Evolutionary conservation across 2,797 vertebrate species (phyloP), one percentile per base, ranked within the genome.

Genomic region (Cyclura pinguis): DNA sequence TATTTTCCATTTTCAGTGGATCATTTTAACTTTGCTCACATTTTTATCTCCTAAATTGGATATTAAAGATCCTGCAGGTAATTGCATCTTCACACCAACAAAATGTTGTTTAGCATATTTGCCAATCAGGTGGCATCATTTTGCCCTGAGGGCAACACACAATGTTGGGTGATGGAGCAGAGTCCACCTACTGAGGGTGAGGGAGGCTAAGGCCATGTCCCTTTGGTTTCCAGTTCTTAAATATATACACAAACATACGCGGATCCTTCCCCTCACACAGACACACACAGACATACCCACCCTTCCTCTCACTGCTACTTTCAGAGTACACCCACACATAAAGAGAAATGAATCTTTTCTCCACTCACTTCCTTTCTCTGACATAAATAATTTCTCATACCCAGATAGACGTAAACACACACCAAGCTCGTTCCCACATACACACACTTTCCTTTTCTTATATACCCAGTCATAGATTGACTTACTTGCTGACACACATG

Each of bases 311-410:
- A 38, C 62, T 47, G 7, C 24, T 8, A 85, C 2, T 6, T 50
- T 85, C 47, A 85, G 62, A 29, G 50, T 18, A 20, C 47, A 52
- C 42, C 2, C 16, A 74, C 27, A 72, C 7, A 67, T 14, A 69
- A 85, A 85, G 20, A 82, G 57, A 81, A 81, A 81, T 35, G 80
- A 24, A 50, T 47, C 84, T 72, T 85, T 16, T 20, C 84, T 35
- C 35, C 35, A 76, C 18, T 35, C 27, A 35, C 35, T 38, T 13
- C 38, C 57, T 76, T 22, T 76, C 16, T 59, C 59, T 59, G 16
- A 4, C 59, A 59, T 3, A 59, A 59, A 59, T 18, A 13, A 18
- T 59, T 59, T 59, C 18, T 59, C 16, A 59, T 18, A 59, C 59
- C 59, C 16, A 59, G 16, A 5, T 59, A 18, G 4, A 59, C 16